Evolutionary conservation across 2,888 invertebrate genomes (phyloP).

Genomic region (Aleiodes alternator): DNA sequence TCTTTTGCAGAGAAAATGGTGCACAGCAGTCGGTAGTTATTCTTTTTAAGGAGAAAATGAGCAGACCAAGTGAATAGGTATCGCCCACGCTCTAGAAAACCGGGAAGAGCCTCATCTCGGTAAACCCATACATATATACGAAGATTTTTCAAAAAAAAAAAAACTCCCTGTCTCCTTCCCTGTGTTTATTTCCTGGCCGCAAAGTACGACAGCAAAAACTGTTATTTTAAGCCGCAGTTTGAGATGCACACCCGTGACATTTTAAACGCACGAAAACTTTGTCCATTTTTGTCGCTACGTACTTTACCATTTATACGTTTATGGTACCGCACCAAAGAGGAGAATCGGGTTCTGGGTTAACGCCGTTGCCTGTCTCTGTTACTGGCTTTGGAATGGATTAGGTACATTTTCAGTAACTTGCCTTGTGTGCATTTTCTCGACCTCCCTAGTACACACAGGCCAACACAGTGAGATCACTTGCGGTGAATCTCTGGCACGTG

Average conservation of each 20-base stretch:
- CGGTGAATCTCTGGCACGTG: conserved; percentile 46
- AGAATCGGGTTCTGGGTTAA: conserved; percentile 47
- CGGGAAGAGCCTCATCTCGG: conserved; percentile 51
- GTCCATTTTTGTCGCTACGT: conserved; percentile 55
- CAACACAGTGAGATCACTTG: conserved; percentile 38
- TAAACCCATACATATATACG: neutral
- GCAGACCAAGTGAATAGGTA: conserved; percentile 49
- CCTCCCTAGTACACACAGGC: conserved; percentile 2
- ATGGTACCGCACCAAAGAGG: conserved; percentile 54
- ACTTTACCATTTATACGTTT: conserved; percentile 49
- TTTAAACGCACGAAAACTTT: conserved; percentile 54
- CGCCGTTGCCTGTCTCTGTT: neutral
- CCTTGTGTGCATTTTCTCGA: conserved; percentile 27
- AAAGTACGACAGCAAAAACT: conserved; percentile 20
- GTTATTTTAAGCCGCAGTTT: conserved; percentile 47
- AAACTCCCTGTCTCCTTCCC: conserved; percentile 1
- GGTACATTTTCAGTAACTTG: conserved; percentile 45
- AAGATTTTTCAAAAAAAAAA: conserved; percentile 10
- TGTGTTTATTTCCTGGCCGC: conserved; percentile 3
- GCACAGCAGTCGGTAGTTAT: neutral
- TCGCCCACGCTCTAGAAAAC: conserved; percentile 60
- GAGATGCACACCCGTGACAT: conserved; percentile 56
- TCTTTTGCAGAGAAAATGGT: no score
- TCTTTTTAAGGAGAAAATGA: conserved; percentile 43
- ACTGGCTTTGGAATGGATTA: conserved; percentile 39